phyloP scores from a whole-genome alignment of 2,888 invertebrate species.

The Lysandra bellargus region DNA sequence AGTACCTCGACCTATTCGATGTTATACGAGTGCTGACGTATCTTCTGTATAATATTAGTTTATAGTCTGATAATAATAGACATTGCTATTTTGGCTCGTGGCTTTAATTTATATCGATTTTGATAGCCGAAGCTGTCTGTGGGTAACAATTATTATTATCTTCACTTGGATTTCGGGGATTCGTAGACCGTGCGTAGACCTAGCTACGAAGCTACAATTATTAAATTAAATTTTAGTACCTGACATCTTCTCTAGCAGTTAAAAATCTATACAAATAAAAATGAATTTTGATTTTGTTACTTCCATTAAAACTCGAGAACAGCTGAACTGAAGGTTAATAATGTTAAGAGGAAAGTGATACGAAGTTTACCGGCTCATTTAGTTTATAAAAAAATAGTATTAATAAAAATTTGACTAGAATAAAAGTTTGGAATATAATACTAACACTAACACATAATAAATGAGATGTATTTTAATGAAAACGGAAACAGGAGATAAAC shows the following conservation, averaged over 20 bases:
- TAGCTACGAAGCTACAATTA: neutral
- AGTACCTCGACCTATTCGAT: neutral
- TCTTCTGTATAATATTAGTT: slow-evolving; percentile 8
- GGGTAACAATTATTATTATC: neutral
- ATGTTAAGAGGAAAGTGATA: too few relatives aligned
- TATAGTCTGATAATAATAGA: slow-evolving; percentile 19
- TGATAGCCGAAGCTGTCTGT: neutral
- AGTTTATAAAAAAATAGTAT: too few relatives aligned
- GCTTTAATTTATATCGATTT: neutral
- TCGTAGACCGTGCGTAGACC: neutral
- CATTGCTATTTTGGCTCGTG: slow-evolving; percentile 19
- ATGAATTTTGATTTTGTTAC: too few relatives aligned
- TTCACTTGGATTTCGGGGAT: neutral
- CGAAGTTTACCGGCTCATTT: too few relatives aligned
- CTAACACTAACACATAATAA: too few relatives aligned
- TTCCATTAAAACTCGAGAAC: too few relatives aligned
- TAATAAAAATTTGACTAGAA: too few relatives aligned
- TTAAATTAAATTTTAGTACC: neutral
- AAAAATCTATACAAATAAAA: too few relatives aligned
- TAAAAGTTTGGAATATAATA: too few relatives aligned
- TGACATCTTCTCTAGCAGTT: too few relatives aligned
- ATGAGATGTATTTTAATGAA: too few relatives aligned
- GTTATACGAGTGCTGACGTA: slow-evolving; percentile 14
- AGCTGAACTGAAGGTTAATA: too few relatives aligned
- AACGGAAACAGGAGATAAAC: neutral